A percentile compares a stretch with the other conserved stretches of the same genome.
Evolutionary conservation across 2,113 vertebrate species (phyloP).

Genomic region (Lycocorax pyrrhopterus): DNA sequence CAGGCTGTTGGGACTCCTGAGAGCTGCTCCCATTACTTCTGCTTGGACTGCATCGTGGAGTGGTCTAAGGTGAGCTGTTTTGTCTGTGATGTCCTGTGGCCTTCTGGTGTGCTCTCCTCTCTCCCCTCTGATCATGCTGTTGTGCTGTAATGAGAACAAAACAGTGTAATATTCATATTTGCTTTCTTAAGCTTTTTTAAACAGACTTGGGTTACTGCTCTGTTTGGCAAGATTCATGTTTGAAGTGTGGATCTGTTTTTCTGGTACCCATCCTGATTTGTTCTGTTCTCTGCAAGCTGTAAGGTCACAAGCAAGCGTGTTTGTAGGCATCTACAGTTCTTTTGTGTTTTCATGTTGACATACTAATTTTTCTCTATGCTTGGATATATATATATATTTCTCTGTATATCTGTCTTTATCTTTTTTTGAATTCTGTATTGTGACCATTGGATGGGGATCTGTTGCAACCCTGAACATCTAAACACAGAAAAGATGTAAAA

Average conservation of each 20-base stretch:
- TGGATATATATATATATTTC: neutral
- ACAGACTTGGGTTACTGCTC: neutral
- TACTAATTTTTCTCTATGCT: neutral
- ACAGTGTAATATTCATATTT: neutral
- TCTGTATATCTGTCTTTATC: neutral
- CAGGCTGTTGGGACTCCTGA: slow-evolving; percentile 94
- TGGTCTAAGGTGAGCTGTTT: slow-evolving; percentile 87
- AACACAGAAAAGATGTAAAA: neutral
- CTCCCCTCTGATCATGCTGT: neutral
- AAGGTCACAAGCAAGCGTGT: neutral
- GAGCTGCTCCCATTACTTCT: slow-evolving; percentile 93
- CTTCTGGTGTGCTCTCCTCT: neutral
- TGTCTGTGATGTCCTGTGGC: neutral
- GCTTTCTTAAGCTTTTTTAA: neutral
- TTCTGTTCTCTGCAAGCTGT: neutral
- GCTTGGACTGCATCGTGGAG: slow-evolving; percentile 92
- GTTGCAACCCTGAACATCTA: neutral
- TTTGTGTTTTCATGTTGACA: neutral
- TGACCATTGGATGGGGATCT: neutral
- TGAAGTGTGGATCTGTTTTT: neutral
- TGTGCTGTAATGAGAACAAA: neutral
- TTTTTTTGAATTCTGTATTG: neutral
- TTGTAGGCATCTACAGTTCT: neutral
- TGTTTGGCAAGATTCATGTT: neutral
- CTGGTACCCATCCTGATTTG: neutral